A percentile compares a stretch with the other conserved stretches of the same genome.
These are phyloP conservation scores for Hydropotes inermis DNA, from an alignment of 2,113 vertebrate species.

Conservation along the genomic window DNA sequence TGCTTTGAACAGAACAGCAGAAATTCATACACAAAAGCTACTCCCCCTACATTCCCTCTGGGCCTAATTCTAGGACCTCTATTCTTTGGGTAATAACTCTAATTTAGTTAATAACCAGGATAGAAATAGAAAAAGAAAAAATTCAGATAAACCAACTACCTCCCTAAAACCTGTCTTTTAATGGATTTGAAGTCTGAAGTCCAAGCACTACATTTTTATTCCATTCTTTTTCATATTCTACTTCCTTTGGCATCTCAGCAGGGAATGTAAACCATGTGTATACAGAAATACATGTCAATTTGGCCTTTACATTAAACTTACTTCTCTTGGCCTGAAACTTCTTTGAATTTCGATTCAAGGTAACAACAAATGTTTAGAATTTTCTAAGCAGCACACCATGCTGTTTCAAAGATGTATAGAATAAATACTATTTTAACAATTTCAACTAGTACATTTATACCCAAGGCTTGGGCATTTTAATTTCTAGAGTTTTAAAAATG, in stretches of 20 bases:
- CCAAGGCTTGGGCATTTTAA: conserved; percentile 22
- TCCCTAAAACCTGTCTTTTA: conserved; percentile 35
- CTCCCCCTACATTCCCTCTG: conserved; percentile 27
- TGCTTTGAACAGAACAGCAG: conserved; percentile 21
- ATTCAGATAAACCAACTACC: conserved; percentile 19
- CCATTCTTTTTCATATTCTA: not conserved
- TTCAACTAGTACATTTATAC: conserved; percentile 46
- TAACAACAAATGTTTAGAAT: not conserved
- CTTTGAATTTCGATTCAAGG: conserved; percentile 58
- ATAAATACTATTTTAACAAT: conserved; percentile 57
- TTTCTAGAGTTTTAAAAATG: conserved; percentile 42
- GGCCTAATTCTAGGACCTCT: conserved; percentile 41
- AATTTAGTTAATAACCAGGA: conserved; percentile 70
- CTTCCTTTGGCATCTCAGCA: not conserved
- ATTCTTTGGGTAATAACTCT: conserved; percentile 63
- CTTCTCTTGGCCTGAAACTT: conserved; percentile 46
- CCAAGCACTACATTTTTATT: not conserved
- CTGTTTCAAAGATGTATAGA: conserved; percentile 7
- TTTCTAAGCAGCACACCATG: not conserved
- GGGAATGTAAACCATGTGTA: conserved; percentile 17
- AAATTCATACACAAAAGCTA: conserved; percentile 42
- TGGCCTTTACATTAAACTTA: not conserved
- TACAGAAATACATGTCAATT: not conserved
- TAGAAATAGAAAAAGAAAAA: conserved; percentile 40
- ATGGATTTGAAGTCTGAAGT: conserved; percentile 47